Base-by-base conservation (phyloP, 1,140 invertebrate genomes). In the Dysdera silvatica region DNA sequence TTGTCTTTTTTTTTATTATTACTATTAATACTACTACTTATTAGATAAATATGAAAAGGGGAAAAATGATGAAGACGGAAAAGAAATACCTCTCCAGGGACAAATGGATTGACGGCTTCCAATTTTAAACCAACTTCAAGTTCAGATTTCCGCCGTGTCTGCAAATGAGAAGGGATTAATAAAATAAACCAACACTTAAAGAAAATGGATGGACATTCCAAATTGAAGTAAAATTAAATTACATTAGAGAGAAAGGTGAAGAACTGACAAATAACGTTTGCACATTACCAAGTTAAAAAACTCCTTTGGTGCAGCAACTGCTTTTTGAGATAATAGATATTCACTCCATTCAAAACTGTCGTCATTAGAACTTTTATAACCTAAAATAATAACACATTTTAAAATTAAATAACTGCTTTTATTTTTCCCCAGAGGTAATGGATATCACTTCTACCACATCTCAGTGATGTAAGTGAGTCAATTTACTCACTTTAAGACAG, bases 21-120 rank as follows among this genome's bases (percentile, higher is more conserved):
- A 52, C 7, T 32, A 4, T 29, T 16, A 52, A n/a, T 41, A 56
- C 10, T 26, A 41, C 26, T 40, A 55, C n/a, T 33, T 51, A 51
- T 20, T 4, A 3, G 18, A 51, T 3, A 4, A 51, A 14, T 20
- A 6, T 20, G 6, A 51, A 10, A 33, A 41, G 20, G 12, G 14
- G n/a, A 3, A 12, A n/a, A 32, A 47, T 18, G 3, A 4, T 57
- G 14, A 49, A 20, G 6, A 40, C 12, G 10, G 16, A 35, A 33
- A 8, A 41, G 3, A 55, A 56, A 43, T 49, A 65, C 63, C 41
- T 60, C 35, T 68, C 82, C 79, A 7, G 82, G 79, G 61, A 82
- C 80, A 45, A 78, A 69, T 0, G 84, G 84, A 76, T 88, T 84
- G 0, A 86, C 83, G 2, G 83, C 84, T 77, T 89, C 87, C 37